Base-by-base conservation (phyloP, 2,113 vertebrate species). In the Phodopus roborovskii region DNA sequence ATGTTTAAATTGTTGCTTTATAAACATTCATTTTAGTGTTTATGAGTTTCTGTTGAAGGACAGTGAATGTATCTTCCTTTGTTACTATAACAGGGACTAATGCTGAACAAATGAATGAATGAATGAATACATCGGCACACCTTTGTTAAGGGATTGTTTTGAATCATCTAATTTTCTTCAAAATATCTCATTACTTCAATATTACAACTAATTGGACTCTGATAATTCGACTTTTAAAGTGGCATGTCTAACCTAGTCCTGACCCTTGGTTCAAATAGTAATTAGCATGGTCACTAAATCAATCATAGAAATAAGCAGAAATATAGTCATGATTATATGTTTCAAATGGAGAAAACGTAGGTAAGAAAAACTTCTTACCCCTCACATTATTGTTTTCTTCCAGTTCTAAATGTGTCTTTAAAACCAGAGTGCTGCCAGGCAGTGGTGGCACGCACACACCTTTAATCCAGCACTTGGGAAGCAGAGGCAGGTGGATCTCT, bases 321-420 rank as follows among this genome's bases (percentile, higher is more conserved):
- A 12, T 73, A 93, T 24, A 68, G 4, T 73, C 7, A 73, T 42
- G 30, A 62, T 70, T 93, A 64, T 11, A 83, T 82, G 33, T 78
- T 4, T 1, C 28, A 96, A 20, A 79, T 33, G 39, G 88, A 77
- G 86, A 50, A 94, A 92, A 50, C 10, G 58, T 74, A 70, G 64
- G 17, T 89, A 94, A 92, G 36, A 39, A 92, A 95, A 93, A 94
- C 10, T 24, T 70, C 26, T 26, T 92, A 60, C 22, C 7, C 92
- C 4, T 94, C 53, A 70, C 24, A 48, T 11, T 53, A 36, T 71
- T 81, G 33, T 64, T 95, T 95, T 88, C 16, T 24, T 94, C 36
- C 50, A 88, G 26, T 20, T 96, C 19, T 68, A 92, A 58, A 48
- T 88, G 26, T 91, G 8, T 66, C 19, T 81, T n/a, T 88, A 82